These are phyloP conservation scores for Lasioglossum morio DNA, from an alignment of 2,888 invertebrate genomes.

Conservation along the genomic window DNA sequence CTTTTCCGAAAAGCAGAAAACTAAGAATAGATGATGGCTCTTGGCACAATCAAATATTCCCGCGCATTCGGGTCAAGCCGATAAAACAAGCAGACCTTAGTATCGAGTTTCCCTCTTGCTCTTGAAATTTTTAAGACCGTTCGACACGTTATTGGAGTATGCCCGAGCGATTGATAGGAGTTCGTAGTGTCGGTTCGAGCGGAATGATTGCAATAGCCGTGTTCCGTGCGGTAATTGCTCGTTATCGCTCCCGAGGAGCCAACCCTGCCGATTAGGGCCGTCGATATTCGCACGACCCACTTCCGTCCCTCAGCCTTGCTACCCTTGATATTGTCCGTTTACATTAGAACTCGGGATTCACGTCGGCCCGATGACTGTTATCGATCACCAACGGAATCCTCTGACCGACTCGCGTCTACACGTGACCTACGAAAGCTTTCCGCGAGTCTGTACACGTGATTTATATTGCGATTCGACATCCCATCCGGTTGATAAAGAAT, in stretches of 20 bases:
- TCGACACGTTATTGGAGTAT: not conserved
- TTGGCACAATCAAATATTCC: slow-evolving; percentile 10
- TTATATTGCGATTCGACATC: not conserved
- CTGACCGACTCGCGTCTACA: slow-evolving; percentile 31
- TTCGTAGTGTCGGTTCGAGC: not conserved
- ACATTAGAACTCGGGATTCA: slow-evolving; percentile 60
- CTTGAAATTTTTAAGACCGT: slow-evolving; percentile 12
- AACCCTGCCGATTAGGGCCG: slow-evolving; percentile 18
- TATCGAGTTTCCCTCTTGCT: not conserved
- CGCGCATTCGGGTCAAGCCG: not conserved
- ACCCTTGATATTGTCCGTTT: slow-evolving; percentile 67
- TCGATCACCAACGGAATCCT: slow-evolving; percentile 59
- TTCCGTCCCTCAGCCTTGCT: slow-evolving; percentile 56
- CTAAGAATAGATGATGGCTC: not conserved
- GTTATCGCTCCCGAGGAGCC: not conserved
- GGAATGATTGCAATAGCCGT: slow-evolving; percentile 13
- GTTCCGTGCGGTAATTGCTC: slow-evolving; percentile 25
- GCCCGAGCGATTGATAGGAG: not conserved
- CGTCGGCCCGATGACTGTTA: slow-evolving; percentile 37
- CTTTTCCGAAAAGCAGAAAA: not conserved
- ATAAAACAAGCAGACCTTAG: slow-evolving; percentile 2
- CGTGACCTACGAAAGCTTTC: slow-evolving; percentile 21
- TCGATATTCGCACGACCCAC: slow-evolving; percentile 62
- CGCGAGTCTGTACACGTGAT: not conserved
- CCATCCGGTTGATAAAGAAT: not conserved